Base-by-base conservation (phyloP, 2,113 vertebrate genomes). In the Fregata magnificens region DNA sequence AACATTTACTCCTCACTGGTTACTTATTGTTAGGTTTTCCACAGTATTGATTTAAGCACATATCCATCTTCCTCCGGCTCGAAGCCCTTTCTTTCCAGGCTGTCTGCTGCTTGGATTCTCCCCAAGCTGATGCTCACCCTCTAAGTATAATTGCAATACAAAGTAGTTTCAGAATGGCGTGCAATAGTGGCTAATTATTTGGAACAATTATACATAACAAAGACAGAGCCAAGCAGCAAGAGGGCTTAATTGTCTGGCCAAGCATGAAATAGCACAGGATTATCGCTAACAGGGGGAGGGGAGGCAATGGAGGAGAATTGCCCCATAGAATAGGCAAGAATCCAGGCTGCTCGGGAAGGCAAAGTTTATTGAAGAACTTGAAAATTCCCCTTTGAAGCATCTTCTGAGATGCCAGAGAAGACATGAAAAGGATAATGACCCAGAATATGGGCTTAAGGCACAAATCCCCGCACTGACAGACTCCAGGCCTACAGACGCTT, bases 201-300 rank as follows among this genome's bases (percentile, higher is more conserved):
- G 96, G 87, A 95, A 96, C 97, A 97, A 97, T 97, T 96, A 93
- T 95, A 97, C 96, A 95, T 95, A 97, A 97, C 95, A 96, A 97
- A 95, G 91, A 96, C 86, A 96, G 95, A 96, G 95, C 84, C 97
- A 97, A 95, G 95, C 94, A 97, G 97, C 95, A 91, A 97, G 96
- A 96, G 97, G 96, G 93, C 96, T 97, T 96, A 96, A 97, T 96
- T 91, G 93, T 97, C 94, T 96, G 95, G 96, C 96, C 97, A 97
- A 97, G 97, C 97, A 96, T 97, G 95, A 97, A 96, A 96, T 95
- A 97, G 95, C 95, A 96, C 93, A 93, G 97, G 97, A 97, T 97
- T 97, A 97, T 95, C 96, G 55, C 97, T 95, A 85, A 59, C 91
- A 88, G 97, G 95, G 97, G 95, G 97, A 97, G 95, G 97, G 96